These are phyloP conservation scores for Caranx melampygus DNA, from an alignment of 2,113 vertebrate species.

Conservation along the genomic window DNA sequence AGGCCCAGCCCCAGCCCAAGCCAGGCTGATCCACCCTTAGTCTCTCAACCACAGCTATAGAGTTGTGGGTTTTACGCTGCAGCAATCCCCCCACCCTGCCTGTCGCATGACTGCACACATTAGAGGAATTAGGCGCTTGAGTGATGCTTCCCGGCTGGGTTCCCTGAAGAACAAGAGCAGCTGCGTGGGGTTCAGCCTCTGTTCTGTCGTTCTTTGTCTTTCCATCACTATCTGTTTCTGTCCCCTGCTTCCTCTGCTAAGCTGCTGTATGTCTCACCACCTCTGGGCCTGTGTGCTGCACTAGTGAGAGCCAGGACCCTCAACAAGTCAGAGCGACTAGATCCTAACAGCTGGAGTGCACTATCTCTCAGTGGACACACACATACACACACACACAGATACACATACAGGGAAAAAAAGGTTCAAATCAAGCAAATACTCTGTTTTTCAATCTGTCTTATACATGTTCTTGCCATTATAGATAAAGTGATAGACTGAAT, in stretches of 20 bases:
- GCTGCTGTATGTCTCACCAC: constrained; percentile 69
- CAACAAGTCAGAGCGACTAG: constrained; percentile 70
- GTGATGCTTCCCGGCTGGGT: constrained; percentile 88
- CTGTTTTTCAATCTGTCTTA: constrained; percentile 12
- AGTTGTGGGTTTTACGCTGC: constrained; percentile 78
- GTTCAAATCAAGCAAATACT: constrained; percentile 23
- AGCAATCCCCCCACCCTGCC: constrained; percentile 73
- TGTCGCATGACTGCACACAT: constrained; percentile 88
- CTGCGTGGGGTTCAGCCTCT: constrained; percentile 85
- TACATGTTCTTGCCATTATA: constrained; percentile 7
- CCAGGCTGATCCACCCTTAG: constrained; percentile 66
- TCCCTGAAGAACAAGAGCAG: constrained; percentile 97
- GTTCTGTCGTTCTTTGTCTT: constrained; percentile 68
- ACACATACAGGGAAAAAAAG: constrained; percentile 27
- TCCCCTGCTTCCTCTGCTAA: constrained; percentile 61
- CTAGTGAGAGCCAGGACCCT: constrained; percentile 82
- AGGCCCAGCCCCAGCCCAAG: constrained; percentile 37
- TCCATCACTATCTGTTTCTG: constrained; percentile 67
- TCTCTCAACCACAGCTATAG: constrained; percentile 61
- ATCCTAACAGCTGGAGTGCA: constrained; percentile 74
- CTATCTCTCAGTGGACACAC: constrained; percentile 56
- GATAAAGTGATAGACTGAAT: neutral
- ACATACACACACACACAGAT: constrained; percentile 19
- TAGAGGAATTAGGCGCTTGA: constrained; percentile 93
- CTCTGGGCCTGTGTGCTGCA: constrained; percentile 80